These are phyloP conservation scores for Phodopus roborovskii DNA, from an alignment of 2,113 vertebrate species.

Conservation along the genomic window DNA sequence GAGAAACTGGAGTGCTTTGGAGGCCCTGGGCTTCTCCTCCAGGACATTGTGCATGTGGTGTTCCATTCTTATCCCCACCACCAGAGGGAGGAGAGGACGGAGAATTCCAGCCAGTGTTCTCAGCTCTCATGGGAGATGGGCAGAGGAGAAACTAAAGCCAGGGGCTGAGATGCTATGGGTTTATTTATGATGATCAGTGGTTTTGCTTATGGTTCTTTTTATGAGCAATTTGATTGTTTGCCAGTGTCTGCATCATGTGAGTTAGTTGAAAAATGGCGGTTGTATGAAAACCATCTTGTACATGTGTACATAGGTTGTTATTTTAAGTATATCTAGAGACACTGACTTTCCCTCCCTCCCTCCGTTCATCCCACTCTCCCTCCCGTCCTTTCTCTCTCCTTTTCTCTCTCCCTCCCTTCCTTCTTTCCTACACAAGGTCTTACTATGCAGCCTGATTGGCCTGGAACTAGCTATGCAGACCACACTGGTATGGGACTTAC, in stretches of 20 bases:
- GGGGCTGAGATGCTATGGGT: background rate
- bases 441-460: background rate
- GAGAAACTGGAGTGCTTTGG: background rate
- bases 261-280: background rate
- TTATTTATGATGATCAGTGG: conserved; percentile 13
- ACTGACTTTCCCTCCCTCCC: background rate
- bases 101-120: conserved; percentile 15
- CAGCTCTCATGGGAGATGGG: conserved; percentile 17
- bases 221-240: background rate
- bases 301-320: background rate
- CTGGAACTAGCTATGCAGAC: background rate
- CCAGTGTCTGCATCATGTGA: background rate
- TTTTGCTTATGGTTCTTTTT: background rate
- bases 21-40: background rate
- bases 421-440: background rate
- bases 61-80: conserved; percentile 22
- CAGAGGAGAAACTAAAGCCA: background rate
- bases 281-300: background rate
- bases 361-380: background rate
- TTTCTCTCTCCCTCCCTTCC: too few relatives aligned
- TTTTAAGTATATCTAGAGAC: background rate
- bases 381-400: too few relatives aligned
- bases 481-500: background rate
- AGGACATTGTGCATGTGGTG: background rate
- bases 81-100: background rate